phyloP scores from a whole-genome alignment of 2,113 vertebrate species.

The Dasyprocta punctata region DNA sequence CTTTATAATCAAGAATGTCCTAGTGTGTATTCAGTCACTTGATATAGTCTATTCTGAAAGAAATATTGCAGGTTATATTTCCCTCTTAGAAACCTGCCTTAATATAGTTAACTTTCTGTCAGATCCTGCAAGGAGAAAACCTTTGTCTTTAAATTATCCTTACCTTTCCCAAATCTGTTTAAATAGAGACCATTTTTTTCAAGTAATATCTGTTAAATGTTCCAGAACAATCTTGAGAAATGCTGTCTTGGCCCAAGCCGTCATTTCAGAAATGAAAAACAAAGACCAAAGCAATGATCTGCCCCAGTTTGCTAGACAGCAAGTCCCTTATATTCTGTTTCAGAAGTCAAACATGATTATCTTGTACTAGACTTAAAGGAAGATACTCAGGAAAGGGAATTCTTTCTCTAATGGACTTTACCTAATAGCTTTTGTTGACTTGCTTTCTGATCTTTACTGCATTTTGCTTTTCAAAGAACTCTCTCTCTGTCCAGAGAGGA shows the following conservation, averaged over 20 bases:
- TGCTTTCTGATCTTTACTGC: conserved; percentile 47
- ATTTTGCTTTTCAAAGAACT: conserved; percentile 61
- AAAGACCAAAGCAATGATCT: conserved; percentile 50
- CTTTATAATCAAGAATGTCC: neutral
- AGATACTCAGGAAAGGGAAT: conserved; percentile 3
- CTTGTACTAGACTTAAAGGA: neutral
- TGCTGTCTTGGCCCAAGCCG: neutral
- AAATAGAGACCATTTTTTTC: conserved; percentile 17
- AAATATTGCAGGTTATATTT: neutral
- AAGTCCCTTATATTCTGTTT: neutral
- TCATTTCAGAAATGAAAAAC: conserved; percentile 60
- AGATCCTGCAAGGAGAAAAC: neutral
- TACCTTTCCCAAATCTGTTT: neutral
- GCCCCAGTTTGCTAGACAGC: neutral
- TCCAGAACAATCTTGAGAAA: conserved; percentile 34
- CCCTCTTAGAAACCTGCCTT: neutral
- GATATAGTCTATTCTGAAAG: neutral
- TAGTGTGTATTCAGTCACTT: neutral
- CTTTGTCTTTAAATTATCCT: neutral
- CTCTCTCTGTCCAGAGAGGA: neutral
- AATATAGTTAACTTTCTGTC: neutral
- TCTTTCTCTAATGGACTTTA: conserved; percentile 42
- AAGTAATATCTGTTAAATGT: conserved; percentile 23
- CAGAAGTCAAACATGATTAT: conserved; percentile 38
- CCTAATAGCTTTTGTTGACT: conserved; percentile 57